Base-by-base conservation (phyloP, 1,140 invertebrate species). In the Zaprionus vittiger region DNA sequence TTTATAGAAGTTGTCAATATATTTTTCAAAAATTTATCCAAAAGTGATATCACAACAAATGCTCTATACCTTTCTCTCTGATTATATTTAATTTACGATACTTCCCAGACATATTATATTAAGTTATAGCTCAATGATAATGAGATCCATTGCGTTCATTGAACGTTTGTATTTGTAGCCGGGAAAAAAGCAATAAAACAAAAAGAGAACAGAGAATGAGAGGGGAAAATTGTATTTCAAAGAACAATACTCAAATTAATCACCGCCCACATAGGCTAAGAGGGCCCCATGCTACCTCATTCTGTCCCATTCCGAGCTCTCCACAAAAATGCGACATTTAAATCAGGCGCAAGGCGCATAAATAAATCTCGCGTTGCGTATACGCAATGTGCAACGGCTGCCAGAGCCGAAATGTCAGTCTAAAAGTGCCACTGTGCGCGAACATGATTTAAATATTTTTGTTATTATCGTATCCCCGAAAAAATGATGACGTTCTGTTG, bases 191-290 rank as follows among this genome's bases (percentile, higher is more conserved):
- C 47, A 68, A 56, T 56, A 41, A 69, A 72, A 59, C 17, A 59
- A 26, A 61, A 62, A 17, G 31, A 28, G 54, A 55, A 20, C 17
- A 31, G 22, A 24, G 26, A 41, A 1, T 31, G 31, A 63, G n/a
- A 49, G 24, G 38, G 24, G 15, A n/a, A 52, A 83, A 69, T 70
- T 79, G 66, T 75, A 78, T 52, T 72, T 76, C 47, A 76, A 75
- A 85, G 81, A 85, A 89, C 85, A 89, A 90, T 90, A 85, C 70
- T 73, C 47, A 85, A 89, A 89, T 89, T 89, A 89, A 89, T 89
- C 85, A 89, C 67, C 85, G 44, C 84, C 84, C 84, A 89, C 79
- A 65, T 44, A 24, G 31, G 38, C 63, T 37, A 70, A 41, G 47
- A 56, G 62, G 38, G 26, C 17, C 28, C 6, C 26, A 20, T 52